phyloP scores from a whole-genome alignment of 2,888 invertebrate species.

The Epinotia brunnichana region DNA sequence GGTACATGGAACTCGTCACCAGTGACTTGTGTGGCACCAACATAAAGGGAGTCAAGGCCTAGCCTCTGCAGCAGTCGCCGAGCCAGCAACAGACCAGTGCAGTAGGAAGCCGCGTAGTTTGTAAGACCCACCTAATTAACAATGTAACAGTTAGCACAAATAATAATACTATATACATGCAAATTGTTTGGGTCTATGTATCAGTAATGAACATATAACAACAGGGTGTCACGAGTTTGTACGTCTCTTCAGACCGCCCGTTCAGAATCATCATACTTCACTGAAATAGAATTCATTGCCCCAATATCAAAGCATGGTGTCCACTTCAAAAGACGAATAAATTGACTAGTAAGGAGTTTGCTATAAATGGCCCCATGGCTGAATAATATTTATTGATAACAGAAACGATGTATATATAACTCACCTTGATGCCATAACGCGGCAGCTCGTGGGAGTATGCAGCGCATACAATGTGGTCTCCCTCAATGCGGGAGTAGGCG shows the following conservation, averaged over 20 bases:
- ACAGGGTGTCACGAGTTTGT: constrained; percentile 76
- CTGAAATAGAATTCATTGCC: not conserved
- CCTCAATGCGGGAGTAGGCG: constrained; percentile 98
- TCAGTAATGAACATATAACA: constrained; percentile 80
- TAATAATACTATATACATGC: not conserved
- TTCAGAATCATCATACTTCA: constrained; percentile 84
- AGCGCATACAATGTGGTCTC: constrained; percentile 98
- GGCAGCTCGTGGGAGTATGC: constrained; percentile 99
- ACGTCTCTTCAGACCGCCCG: constrained; percentile 83
- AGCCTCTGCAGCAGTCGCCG: constrained; percentile 96
- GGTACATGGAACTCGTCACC: constrained; percentile 98
- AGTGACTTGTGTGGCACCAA: constrained; percentile 94
- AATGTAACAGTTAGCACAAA: not conserved
- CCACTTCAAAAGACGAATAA: not conserved
- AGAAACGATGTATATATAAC: constrained; percentile 23
- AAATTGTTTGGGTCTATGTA: constrained; percentile 8
- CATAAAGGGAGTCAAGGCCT: constrained; percentile 94
- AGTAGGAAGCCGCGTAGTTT: constrained; percentile 99
- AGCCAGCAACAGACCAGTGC: constrained; percentile 97
- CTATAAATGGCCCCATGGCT: no score
- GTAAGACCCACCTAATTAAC: constrained; percentile 92
- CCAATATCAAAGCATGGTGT: no score
- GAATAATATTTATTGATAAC: not conserved
- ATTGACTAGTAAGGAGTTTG: no score
- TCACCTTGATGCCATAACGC: constrained; percentile 94